Evolutionary conservation across 2,888 invertebrate genomes (phyloP).

Genomic region (Ophraella communa): DNA sequence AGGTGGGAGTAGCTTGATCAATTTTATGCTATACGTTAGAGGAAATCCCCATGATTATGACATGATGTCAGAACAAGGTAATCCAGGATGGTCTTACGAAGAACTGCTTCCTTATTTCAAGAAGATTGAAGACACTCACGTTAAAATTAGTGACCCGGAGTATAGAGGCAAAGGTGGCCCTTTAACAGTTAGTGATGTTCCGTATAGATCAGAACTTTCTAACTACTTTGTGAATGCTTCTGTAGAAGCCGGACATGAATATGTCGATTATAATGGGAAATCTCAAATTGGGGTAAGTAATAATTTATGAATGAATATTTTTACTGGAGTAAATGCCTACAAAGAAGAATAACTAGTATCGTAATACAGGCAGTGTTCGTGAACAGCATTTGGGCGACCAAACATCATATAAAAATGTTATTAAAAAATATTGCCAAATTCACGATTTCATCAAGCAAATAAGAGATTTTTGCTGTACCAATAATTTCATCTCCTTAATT

Average conservation of each 20-base stretch:
- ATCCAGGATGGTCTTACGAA: slow-evolving; percentile 63
- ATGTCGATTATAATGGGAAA: slow-evolving; percentile 73
- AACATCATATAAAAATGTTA: no score
- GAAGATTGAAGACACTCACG: slow-evolving; percentile 55
- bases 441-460: no score
- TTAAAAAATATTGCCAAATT: no score
- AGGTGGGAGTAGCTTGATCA: slow-evolving; percentile 62
- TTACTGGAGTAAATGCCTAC: no score
- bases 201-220: slow-evolving; percentile 59
- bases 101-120: slow-evolving; percentile 60
- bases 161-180: slow-evolving; percentile 58
- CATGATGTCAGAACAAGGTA: slow-evolving; percentile 66
- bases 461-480: no score
- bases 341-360: no score
- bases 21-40: slow-evolving; percentile 66
- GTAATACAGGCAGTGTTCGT: no score
- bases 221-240: slow-evolving; percentile 66
- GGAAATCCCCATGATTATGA: slow-evolving; percentile 75
- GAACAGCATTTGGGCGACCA: no score
- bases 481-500: no score
- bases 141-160: slow-evolving; percentile 43
- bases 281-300: slow-evolving; percentile 65
- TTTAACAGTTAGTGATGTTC: slow-evolving; percentile 53
- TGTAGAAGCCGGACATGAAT: slow-evolving; percentile 69
- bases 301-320: no score